Evolutionary conservation across 30 jellyfish, hydroid and myxozoan genomes (phyloP), one percentile per base, ranked within the genome.

Genomic region (Aurelia aurita): DNA sequence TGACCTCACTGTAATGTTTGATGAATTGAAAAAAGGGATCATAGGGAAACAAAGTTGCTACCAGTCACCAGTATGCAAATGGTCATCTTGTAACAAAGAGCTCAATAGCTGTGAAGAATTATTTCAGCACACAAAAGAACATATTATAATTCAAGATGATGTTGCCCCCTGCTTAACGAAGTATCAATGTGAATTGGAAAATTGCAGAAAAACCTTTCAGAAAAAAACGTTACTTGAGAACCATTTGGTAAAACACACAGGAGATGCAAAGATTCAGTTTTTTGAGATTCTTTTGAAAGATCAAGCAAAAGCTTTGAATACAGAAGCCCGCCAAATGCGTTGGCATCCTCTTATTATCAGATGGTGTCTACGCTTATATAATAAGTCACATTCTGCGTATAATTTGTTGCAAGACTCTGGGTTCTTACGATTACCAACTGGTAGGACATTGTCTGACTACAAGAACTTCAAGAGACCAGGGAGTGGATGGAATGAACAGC

Each of bases 391-490:
- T 32, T 29, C 79, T 27, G 21, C 79, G 3, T 67, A 67, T 34
- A 32, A 67, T 25, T 49, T 14, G 0, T 32, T 29, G 58, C 45
- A 43, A 66, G 57, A 26, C 46, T 66, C 78, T 20, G 32, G 46
- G 22, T 32, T 66, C 55, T 31, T 31, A 31, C 43, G 43, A 31
- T 31, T 31, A 31, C 78, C 78, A 26, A 66, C 55, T 25, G 78
- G 78, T 4, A n/a, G 58, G 12, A 66, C 78, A 26, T 66, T 66
- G n/a, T 23, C 78, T 66, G 78, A 66, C 46, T 66, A 66, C 58
- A 26, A 21, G 22, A 66, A 66, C 25, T 66, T 27, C 25, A 66
- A 66, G n/a, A 34, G 32, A 11, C 78, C 54, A 12, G 23, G 15
- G 3, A 5, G 27, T 2, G 78, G 78, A n/a, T 66, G 78, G 78